These are phyloP conservation scores for Lepidurus arcticus DNA, from an alignment of 1,140 invertebrate species.

Conservation along the genomic window DNA sequence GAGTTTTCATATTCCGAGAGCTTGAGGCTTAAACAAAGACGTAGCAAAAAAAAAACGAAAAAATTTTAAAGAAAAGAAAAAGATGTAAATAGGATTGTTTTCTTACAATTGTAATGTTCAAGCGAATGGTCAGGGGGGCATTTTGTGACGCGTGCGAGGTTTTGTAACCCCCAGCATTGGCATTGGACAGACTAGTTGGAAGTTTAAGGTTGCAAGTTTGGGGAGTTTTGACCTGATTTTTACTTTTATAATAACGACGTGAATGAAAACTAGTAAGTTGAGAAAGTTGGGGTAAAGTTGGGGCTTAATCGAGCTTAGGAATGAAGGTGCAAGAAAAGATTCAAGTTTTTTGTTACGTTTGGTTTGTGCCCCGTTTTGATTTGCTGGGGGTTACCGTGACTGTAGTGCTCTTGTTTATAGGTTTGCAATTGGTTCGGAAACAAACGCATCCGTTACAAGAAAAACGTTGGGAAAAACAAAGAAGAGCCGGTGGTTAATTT, in stretches of 20 bases:
- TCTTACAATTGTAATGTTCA: neutral
- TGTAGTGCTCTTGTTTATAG: conserved; percentile 19
- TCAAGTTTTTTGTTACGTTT: neutral
- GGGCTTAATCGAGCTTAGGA: neutral
- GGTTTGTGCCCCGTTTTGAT: conserved; percentile 8
- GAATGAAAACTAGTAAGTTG: too few relatives aligned
- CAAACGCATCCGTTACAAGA: conserved; percentile 21
- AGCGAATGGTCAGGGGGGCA: neutral
- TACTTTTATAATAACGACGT: too few relatives aligned
- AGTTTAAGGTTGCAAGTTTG: neutral
- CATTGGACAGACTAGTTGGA: neutral
- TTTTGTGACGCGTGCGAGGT: neutral
- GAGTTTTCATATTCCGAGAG: neutral
- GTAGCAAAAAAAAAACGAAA: neutral
- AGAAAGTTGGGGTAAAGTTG: too few relatives aligned
- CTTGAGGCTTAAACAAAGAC: neutral
- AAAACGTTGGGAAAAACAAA: conserved; percentile 22
- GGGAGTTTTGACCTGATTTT: neutral
- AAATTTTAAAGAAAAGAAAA: neutral
- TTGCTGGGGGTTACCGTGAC: conserved; percentile 13
- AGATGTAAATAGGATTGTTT: neutral
- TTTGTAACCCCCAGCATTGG: conserved; percentile 16
- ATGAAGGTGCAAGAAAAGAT: neutral
- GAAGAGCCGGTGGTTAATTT: conserved; percentile 18
- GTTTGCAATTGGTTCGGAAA: conserved; percentile 21